A percentile compares a stretch with the other conserved stretches of the same genome.
Conservation (phyloP, 2,888 invertebrate genomes). For the Lithophane ornitopus region DNA sequence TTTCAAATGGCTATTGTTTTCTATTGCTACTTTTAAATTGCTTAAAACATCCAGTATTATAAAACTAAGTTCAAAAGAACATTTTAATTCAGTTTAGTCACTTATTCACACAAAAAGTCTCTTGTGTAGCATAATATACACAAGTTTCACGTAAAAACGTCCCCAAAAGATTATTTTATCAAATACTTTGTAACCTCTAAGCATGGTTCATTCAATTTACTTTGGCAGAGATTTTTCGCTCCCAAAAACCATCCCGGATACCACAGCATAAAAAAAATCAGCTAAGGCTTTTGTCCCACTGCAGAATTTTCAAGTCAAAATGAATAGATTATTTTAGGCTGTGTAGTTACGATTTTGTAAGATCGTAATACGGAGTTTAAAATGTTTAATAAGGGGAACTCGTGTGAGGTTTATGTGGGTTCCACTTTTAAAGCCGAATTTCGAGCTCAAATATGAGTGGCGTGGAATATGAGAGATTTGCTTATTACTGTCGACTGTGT, state of each 20-base stretch:
- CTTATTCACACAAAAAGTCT: background rate
- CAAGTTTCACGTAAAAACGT: constrained; percentile 18
- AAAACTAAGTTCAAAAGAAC: background rate
- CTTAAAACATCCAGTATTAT: background rate
- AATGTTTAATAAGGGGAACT: constrained; percentile 74
- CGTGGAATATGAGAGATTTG: constrained; percentile 28
- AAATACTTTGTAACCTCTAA: constrained; percentile 42
- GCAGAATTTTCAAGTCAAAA: background rate
- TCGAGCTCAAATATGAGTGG: constrained; percentile 25
- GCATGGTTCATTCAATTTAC: constrained; percentile 41
- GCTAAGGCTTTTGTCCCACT: constrained; percentile 8
- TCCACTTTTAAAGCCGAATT: constrained; percentile 45
- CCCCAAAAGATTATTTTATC: constrained; percentile 36
- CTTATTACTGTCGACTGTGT: background rate
- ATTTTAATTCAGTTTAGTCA: background rate
- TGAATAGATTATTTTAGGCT: constrained; percentile 51
- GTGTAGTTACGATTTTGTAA: constrained; percentile 69
- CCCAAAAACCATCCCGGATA: constrained; percentile 3
- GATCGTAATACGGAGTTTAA: constrained; percentile 67
- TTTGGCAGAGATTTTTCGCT: constrained; percentile 26
- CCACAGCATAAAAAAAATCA: constrained; percentile 57
- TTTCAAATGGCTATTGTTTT: background rate
- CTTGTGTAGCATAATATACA: background rate
- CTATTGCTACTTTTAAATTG: background rate
- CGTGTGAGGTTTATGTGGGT: constrained; percentile 44